Base-by-base conservation (phyloP, 2,888 invertebrate species). In the Apoda limacodes region DNA sequence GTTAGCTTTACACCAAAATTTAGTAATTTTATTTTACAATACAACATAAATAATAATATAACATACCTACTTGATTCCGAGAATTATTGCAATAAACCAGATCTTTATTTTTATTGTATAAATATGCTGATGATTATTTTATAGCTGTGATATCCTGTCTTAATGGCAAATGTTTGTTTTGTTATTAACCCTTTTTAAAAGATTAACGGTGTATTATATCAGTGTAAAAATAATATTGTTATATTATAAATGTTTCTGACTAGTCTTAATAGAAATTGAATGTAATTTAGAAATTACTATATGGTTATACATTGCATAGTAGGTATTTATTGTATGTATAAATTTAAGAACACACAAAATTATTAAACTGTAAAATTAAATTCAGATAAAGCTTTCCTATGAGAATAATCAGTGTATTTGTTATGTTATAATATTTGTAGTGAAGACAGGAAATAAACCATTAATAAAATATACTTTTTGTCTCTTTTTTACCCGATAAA, bases 1-100 rank as follows among this genome's bases (percentile, higher is more conserved):
- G 45, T 60, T 76, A 78, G 78, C 78, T 74, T 69, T 75, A 75
- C 71, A 75, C 78, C 78, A 78, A 78, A 78, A 71, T 68, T 51
- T 69, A 67, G 70, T 55, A 54, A n/a, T 45, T 52, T 57, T 55
- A 58, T 59, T 50, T n/a, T n/a, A n/a, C n/a, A n/a, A n/a, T n/a
- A n/a, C n/a, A n/a, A n/a, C n/a, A n/a, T n/a, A n/a, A n/a, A n/a
- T n/a, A n/a, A n/a, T n/a, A n/a, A n/a, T n/a, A n/a, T n/a, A n/a
- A n/a, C n/a, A n/a, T n/a, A 47, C 46, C 47, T 53, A 50, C 50
- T 48, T 48, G 44, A 43, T 34, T 48, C 45, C 40, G 46, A 46
- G 48, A 43, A 45, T 50, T 48, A 49, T 36, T 38, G 37, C 43
- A 25, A 39, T 36, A 41, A 39, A 37, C 41, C 35, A 33, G 45